Evolutionary conservation across 2,797 vertebrate species (phyloP).

Genomic region (Stomatorhinus walkeri): DNA sequence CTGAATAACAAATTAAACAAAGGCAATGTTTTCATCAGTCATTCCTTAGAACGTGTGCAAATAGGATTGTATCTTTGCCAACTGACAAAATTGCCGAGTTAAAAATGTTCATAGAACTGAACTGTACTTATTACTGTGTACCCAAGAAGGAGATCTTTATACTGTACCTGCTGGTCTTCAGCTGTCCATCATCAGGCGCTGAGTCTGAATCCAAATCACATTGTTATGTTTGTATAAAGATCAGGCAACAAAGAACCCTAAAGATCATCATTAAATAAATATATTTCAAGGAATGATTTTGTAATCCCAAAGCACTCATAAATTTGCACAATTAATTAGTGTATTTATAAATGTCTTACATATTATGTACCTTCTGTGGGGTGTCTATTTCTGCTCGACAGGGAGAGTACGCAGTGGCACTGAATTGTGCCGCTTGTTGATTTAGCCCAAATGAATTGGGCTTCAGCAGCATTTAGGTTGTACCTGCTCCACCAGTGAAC

Average conservation of each 20-base stretch:
- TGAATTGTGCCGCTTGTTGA: neutral
- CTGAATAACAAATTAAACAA: neutral
- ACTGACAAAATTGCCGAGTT: neutral
- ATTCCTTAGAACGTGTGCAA: neutral
- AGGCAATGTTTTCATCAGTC: neutral
- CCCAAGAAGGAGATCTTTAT: neutral
- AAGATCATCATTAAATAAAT: neutral
- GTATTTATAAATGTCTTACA: neutral
- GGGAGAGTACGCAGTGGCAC: neutral
- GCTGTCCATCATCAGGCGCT: neutral
- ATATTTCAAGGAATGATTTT: neutral
- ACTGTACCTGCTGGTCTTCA: neutral
- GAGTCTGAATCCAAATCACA: neutral
- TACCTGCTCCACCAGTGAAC: neutral
- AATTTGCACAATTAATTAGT: neutral
- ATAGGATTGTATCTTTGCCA: neutral
- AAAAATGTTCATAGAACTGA: neutral
- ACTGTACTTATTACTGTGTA: neutral
- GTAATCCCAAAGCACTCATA: neutral
- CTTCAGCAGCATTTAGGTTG: neutral
- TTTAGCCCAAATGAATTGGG: neutral
- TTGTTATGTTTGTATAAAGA: neutral
- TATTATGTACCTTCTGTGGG: neutral
- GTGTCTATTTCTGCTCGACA: neutral
- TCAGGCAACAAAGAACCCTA: neutral